These are phyloP conservation scores for Odontesthes bonariensis DNA, from an alignment of 2,113 vertebrate species.

Conservation along the genomic window DNA sequence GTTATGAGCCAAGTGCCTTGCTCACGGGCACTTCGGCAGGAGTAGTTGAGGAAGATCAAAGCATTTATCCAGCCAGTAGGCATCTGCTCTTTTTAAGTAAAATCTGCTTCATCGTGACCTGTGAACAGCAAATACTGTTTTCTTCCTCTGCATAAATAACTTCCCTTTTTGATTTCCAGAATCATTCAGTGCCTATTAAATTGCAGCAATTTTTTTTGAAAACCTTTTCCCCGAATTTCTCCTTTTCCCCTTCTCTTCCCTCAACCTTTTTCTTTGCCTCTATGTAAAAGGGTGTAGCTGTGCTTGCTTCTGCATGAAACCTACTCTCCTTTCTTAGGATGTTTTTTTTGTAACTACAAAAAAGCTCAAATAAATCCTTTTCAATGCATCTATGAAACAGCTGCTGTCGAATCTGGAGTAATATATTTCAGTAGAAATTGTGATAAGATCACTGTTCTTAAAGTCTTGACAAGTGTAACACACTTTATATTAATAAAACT, in stretches of 20 bases:
- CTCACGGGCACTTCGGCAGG: conserved; percentile 43
- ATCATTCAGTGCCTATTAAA: not conserved
- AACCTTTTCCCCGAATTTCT: conserved; percentile 23
- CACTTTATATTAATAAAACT: conserved; percentile 68
- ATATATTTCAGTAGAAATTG: conserved; percentile 37
- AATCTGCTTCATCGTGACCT: conserved; percentile 15
- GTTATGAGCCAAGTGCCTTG: conserved; percentile 56
- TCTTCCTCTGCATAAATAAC: not conserved
- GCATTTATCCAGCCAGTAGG: not conserved
- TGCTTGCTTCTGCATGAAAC: conserved; percentile 43
- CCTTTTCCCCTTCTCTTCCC: conserved; percentile 36
- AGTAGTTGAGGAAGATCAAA: conserved; percentile 28
- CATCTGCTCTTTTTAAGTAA: not conserved
- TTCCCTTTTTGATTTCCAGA: conserved; percentile 5
- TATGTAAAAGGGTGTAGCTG: conserved; percentile 48
- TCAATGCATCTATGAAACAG: conserved; percentile 41
- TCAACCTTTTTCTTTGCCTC: conserved; percentile 28
- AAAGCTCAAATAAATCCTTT: conserved; percentile 40
- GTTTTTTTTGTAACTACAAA: conserved; percentile 38
- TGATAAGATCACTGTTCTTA: conserved; percentile 58
- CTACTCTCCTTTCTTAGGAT: conserved; percentile 42
- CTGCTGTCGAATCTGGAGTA: conserved; percentile 51
- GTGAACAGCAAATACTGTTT: not conserved
- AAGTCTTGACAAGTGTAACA: conserved; percentile 34
- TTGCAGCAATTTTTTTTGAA: not conserved